Conservation (phyloP, 2,888 invertebrate genomes). For the Eilema griseolum region DNA sequence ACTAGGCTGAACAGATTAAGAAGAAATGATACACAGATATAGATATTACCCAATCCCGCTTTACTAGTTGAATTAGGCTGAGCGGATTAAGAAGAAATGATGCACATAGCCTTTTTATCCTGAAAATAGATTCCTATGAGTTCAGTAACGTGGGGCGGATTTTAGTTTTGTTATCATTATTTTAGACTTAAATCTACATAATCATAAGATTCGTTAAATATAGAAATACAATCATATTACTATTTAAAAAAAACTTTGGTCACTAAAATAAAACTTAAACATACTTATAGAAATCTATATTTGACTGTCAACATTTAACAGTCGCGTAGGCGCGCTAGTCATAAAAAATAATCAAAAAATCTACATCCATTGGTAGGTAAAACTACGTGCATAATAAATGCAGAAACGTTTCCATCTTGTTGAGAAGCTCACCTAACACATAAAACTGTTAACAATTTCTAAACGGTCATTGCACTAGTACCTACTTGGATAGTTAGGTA, state of each 20-base stretch:
- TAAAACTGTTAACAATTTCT: conserved; percentile 46
- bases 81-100: background rate
- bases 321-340: conserved; percentile 1
- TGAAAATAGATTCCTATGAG: no score
- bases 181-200: no score
- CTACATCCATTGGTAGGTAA: background rate
- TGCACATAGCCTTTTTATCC: background rate
- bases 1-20: background rate
- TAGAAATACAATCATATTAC: no score
- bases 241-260: no score
- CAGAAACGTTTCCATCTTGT: background rate
- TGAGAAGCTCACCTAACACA: conserved; percentile 5
- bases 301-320: background rate
- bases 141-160: no score
- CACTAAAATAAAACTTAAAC: background rate
- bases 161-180: no score
- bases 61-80: no score
- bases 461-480: conserved; percentile 60
- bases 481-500: conserved; percentile 43
- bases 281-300: background rate
- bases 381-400: background rate
- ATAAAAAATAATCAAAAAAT: background rate
- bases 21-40: background rate
- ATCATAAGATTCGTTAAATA: background rate
- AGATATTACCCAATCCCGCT: background rate